Evolutionary conservation across 2,888 invertebrate genomes (phyloP).

Genomic region (Tryphoninae sp.): DNA sequence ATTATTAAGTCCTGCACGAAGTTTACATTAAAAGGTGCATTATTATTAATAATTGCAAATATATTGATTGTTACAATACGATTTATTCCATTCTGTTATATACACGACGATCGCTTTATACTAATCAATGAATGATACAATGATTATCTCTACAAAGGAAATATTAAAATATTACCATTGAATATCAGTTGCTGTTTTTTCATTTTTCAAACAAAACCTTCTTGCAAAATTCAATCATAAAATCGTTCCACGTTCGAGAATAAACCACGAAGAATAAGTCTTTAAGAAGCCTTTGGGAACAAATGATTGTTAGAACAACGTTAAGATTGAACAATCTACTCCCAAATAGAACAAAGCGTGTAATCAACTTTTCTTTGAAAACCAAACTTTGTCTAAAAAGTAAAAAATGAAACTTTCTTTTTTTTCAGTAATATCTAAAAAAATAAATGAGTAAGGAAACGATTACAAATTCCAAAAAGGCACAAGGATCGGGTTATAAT

Average conservation of each 20-base stretch:
- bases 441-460: no score
- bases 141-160: conserved; percentile 49
- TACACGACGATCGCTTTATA: conserved; percentile 59
- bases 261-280: no score
- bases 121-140: conserved; percentile 48
- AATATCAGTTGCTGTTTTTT: conserved; percentile 75
- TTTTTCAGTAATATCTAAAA: background rate
- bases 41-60: conserved; percentile 42
- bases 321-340: background rate
- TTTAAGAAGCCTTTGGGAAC: no score
- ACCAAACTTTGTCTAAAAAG: no score
- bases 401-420: background rate
- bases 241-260: conserved; percentile 3
- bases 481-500: no score
- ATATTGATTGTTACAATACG: conserved; percentile 56
- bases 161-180: conserved; percentile 70
- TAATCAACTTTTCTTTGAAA: no score
- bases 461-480: no score
- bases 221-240: conserved; percentile 36
- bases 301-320: background rate
- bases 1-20: conserved; percentile 25
- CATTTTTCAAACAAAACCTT: conserved; percentile 56
- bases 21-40: conserved; percentile 24
- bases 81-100: conserved; percentile 58
- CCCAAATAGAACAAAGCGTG: no score